Percentiles rank a stretch among this genome's conserved stretches.
Conservation (phyloP, 2,797 vertebrate genomes). For the Paguma larvata region DNA sequence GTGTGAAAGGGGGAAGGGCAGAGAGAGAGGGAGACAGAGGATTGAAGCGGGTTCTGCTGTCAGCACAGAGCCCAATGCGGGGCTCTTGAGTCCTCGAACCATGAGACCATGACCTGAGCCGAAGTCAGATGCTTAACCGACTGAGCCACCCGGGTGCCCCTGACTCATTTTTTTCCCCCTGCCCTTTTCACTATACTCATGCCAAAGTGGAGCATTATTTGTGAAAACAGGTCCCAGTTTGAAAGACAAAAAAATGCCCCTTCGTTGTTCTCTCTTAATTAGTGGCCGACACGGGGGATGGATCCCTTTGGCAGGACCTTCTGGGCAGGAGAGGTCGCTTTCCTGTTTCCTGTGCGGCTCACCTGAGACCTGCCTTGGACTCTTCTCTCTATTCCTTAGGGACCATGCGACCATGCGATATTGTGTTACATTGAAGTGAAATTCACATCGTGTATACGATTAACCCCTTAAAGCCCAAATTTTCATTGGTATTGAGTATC, state of each 20-base stretch:
- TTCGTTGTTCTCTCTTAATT: background rate
- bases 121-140: no score
- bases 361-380: background rate
- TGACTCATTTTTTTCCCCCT: background rate
- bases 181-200: background rate
- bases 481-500: background rate
- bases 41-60: no score
- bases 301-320: background rate
- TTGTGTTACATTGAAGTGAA: background rate
- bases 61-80: no score
- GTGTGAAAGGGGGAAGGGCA: no score
- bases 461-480: background rate
- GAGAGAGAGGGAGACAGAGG: no score
- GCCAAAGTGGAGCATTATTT: background rate
- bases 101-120: no score
- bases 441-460: background rate
- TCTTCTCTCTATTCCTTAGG: background rate
- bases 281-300: background rate
- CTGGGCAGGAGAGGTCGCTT: background rate
- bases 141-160: no score
- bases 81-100: no score
- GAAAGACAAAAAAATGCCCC: slow-evolving; percentile 6
- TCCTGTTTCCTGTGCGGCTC: background rate
- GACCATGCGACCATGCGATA: background rate
- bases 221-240: background rate